Evolutionary conservation across 37 sponge, comb jelly and placozoan species (phyloP).

Genomic region (Bolinopsis microptera): DNA sequence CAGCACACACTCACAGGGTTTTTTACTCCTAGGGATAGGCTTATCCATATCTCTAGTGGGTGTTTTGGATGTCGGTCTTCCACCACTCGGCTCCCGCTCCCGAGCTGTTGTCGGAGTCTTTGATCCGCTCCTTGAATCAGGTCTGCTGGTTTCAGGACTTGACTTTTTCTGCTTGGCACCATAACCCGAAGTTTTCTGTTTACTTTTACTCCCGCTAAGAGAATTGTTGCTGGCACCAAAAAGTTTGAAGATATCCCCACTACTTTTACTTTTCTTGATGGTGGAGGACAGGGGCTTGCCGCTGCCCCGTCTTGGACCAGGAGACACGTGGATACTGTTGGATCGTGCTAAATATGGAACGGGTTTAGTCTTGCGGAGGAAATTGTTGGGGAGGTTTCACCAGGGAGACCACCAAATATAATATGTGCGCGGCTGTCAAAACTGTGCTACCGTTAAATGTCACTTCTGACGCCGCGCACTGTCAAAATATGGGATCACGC

Average conservation of each 20-base stretch:
- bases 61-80: background rate
- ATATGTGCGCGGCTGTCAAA: too few species aligned
- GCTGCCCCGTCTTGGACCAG: background rate
- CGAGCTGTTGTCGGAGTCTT: background rate
- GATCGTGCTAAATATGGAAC: background rate
- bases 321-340: background rate
- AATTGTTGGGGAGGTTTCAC: too few species aligned
- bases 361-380: background rate
- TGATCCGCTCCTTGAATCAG: background rate
- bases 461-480: too few species aligned
- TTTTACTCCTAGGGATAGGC: background rate
- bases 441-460: too few species aligned
- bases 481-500: too few species aligned
- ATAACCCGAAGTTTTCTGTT: background rate
- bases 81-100: background rate
- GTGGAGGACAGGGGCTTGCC: background rate
- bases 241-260: background rate
- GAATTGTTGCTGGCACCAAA: background rate
- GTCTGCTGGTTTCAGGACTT: background rate
- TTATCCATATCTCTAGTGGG: background rate
- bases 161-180: background rate
- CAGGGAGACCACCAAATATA: too few species aligned
- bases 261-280: constrained; percentile 36
- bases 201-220: background rate
- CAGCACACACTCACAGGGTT: background rate